A percentile compares a stretch with the other conserved stretches of the same genome.
Evolutionary conservation across 2,888 invertebrate genomes (phyloP).

Genomic region (Ochlodes sylvanus): DNA sequence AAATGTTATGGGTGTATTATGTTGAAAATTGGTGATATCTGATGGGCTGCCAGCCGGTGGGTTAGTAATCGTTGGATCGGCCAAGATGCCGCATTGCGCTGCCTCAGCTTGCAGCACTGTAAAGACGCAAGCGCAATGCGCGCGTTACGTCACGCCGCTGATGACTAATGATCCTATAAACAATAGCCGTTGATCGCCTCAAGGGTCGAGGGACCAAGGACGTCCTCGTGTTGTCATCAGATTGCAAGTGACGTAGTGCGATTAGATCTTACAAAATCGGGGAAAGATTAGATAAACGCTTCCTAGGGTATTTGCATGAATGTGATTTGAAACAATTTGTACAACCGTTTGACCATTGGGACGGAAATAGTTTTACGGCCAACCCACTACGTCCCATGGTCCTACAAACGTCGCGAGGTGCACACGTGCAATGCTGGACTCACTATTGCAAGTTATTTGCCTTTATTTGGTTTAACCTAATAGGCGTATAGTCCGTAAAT

Average conservation of each 20-base stretch:
- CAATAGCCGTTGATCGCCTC: conserved; percentile 6
- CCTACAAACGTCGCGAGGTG: no score
- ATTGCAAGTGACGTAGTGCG: not conserved
- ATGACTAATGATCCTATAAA: conserved; percentile 19
- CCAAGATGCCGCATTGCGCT: conserved; percentile 19
- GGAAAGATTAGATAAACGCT: not conserved
- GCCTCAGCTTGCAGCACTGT: not conserved
- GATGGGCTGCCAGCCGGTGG: conserved; percentile 4
- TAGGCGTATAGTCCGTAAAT: no score
- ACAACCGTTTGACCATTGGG: no score
- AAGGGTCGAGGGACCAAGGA: conserved; percentile 21
- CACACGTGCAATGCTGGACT: no score
- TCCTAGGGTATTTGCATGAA: not conserved
- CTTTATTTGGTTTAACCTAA: no score
- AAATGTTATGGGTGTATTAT: not conserved
- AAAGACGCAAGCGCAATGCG: conserved; percentile 18
- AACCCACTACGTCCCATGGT: no score
- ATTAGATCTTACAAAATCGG: not conserved
- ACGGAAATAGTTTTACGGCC: no score
- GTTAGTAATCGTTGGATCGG: conserved; percentile 2
- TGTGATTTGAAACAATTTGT: no score
- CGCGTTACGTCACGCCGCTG: conserved; percentile 10
- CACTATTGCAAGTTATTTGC: no score
- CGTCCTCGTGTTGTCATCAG: conserved; percentile 1
- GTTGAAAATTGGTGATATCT: conserved; percentile 1